These are phyloP conservation scores for Corythucha ciliata DNA, from an alignment of 2,888 invertebrate genomes.

Conservation along the genomic window DNA sequence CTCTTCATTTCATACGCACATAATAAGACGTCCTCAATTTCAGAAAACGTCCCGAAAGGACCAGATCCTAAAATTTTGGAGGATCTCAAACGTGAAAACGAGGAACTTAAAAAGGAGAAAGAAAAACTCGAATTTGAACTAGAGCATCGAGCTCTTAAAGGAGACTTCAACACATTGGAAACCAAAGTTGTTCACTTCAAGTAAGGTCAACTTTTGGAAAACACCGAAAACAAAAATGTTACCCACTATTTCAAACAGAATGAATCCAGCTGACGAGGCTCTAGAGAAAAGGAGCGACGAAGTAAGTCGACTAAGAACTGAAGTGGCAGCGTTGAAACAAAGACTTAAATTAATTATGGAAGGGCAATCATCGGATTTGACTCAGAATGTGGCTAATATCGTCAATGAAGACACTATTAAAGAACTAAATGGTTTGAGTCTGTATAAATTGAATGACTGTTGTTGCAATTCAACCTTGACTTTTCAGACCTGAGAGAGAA, in stretches of 20 bases:
- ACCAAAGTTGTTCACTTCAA: conserved; percentile 40
- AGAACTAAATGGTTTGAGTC: conserved; percentile 29
- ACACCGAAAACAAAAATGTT: neutral
- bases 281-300: conserved; percentile 56
- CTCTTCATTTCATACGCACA: neutral
- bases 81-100: conserved; percentile 41
- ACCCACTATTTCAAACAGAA: conserved; percentile 41
- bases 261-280: conserved; percentile 65
- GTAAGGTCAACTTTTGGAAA: conserved; percentile 31
- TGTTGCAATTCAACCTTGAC: neutral
- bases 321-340: conserved; percentile 45
- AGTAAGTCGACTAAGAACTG: conserved; percentile 59
- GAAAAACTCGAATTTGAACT: conserved; percentile 59
- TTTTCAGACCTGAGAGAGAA: conserved; percentile 50
- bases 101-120: conserved; percentile 44
- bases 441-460: neutral
- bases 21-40: neutral
- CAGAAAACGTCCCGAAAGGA: conserved; percentile 21
- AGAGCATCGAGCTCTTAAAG: conserved; percentile 51
- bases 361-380: conserved; percentile 39
- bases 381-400: conserved; percentile 38
- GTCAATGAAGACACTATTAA: conserved; percentile 35
- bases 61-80: no score
- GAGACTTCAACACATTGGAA: conserved; percentile 45
- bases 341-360: conserved; percentile 40